Evolutionary conservation across 1,140 invertebrate species (phyloP), one percentile per base, ranked within the genome.

Genomic region (Mercenaria mercenaria): DNA sequence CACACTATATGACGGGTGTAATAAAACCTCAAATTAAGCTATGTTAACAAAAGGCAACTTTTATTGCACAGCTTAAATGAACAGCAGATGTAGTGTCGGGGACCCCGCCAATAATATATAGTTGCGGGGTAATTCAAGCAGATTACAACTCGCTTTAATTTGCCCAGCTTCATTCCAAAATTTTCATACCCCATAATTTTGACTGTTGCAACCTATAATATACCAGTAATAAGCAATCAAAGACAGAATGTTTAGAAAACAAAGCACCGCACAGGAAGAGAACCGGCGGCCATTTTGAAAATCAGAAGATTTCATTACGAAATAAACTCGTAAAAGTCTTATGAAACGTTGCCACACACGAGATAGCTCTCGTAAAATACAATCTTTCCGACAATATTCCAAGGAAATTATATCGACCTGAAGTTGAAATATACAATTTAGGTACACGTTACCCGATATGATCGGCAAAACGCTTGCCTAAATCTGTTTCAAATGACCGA

Each of bases 211-310:
- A 3, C 50, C 23, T 79, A 34, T 34, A 56, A 79, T 32, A 50
- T 47, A 34, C 13, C 18, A 34, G n/a, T 79, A n/a, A 34, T 79
- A 39, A 50, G 41, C 76, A 20, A 79, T 50, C 29, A 79, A 79
- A 79, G 41, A 10, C 11, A 6, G 26, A 20, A 79, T 52, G 43
- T 20, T 79, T 79, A 43, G 20, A 18, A 47, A 79, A 52, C 41
- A 79, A 79, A 79, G 50, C 41, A 11, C 76, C 76, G 2, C 76
- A 79, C 76, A 79, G 76, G 76, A 52, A 79, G 76, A 79, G 29
- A 4, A 29, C 41, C 43, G 43, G 43, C 41, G 76, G 76, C 76
- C 76, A 79, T 79, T 52, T 79, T 79, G 50, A 56, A 56, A 26
- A 79, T 50, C 11, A 79, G 13, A 50, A 10, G 3, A 52, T 34